Evolutionary conservation across 2,797 vertebrate genomes (phyloP).

Genomic region (Rhyacichthys aspro): DNA sequence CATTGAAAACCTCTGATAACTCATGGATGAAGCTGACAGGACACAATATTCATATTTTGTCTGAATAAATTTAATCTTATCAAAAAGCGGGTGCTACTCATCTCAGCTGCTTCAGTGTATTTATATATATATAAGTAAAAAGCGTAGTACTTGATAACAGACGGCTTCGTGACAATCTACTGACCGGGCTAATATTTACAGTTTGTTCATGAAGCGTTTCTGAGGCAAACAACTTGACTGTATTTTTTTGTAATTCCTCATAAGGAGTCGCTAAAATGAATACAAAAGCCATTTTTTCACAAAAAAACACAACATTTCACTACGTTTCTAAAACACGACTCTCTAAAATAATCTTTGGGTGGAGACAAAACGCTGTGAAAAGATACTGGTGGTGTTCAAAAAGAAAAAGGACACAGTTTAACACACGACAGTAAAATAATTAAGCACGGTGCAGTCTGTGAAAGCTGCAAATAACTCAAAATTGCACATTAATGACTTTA

Average conservation of each 20-base stretch:
- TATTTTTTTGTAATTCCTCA: conserved; percentile 11
- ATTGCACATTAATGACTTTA: conserved; percentile 21
- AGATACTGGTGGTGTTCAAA: not conserved
- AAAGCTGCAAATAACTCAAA: conserved; percentile 24
- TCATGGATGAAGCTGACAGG: not conserved
- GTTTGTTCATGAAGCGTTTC: not conserved
- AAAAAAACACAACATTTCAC: not conserved
- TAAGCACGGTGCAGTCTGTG: not conserved
- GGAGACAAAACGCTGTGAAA: conserved; percentile 4
- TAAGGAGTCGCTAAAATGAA: conserved; percentile 7
- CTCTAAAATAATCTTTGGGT: conserved; percentile 43
- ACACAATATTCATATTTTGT: not conserved
- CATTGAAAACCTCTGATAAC: no score
- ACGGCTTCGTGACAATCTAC: conserved; percentile 14
- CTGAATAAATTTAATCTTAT: conserved; percentile 61
- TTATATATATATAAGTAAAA: conserved; percentile 27
- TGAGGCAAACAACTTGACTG: not conserved
- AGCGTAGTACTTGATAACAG: conserved; percentile 32
- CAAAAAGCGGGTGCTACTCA: conserved; percentile 41
- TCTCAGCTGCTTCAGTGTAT: conserved; percentile 25
- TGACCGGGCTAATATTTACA: conserved; percentile 38
- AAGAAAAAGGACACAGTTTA: conserved; percentile 6
- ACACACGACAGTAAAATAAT: conserved; percentile 16
- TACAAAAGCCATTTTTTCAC: not conserved
- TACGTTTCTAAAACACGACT: conserved; percentile 17